Conservation (phyloP, 2,888 invertebrate species). For the Caenorhabditis becei region DNA sequence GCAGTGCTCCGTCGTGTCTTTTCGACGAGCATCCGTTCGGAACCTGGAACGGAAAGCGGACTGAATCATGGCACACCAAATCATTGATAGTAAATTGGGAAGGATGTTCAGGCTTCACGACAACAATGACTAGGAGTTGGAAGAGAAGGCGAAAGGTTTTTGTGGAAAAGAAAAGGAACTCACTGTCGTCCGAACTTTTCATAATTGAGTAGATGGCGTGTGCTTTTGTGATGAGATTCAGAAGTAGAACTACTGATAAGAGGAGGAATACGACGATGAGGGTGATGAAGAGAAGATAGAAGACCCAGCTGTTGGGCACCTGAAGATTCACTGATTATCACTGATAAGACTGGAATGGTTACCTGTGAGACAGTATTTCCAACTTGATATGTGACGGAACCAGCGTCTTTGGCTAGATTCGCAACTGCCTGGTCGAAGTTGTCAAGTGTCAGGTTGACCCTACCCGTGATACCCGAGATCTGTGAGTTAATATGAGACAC, state of each 20-base stretch:
- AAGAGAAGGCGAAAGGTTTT: background rate
- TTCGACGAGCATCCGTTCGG: conserved; percentile 56
- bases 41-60: conserved; percentile 52
- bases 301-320: conserved; percentile 81
- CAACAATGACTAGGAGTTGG: conserved; percentile 15
- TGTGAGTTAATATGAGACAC: conserved; percentile 80
- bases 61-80: conserved; percentile 43
- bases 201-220: conserved; percentile 72
- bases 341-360: too few species aligned
- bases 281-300: conserved; percentile 80
- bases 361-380: conserved; percentile 79
- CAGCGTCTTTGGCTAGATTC: conserved; percentile 78
- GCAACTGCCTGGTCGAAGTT: conserved; percentile 80
- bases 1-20: conserved; percentile 45
- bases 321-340: conserved; percentile 60
- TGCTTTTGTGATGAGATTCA: conserved; percentile 76
- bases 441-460: conserved; percentile 79
- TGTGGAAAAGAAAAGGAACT: conserved; percentile 31
- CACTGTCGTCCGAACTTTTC: conserved; percentile 68
- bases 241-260: conserved; percentile 76
- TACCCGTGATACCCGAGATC: conserved; percentile 77
- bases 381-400: conserved; percentile 78
- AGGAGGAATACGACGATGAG: conserved; percentile 79
- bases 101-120: conserved; percentile 20
- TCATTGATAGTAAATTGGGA: background rate